Percentiles rank a stretch among this genome's conserved stretches.
phyloP scores from a whole-genome alignment of 2,888 invertebrate species.

The Cacoxenus indagator region DNA sequence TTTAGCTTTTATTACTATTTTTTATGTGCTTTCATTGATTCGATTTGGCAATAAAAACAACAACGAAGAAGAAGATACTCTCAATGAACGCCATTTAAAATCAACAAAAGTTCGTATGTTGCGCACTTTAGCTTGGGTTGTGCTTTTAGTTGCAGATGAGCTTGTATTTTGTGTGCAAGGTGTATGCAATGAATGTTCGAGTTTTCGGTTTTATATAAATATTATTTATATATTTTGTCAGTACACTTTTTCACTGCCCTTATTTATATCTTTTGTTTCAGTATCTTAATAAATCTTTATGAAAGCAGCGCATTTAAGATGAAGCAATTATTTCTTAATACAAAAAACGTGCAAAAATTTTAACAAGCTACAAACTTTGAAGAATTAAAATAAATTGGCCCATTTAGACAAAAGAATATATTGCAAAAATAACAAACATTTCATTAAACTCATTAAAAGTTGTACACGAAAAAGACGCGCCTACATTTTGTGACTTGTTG shows the following conservation, averaged over 20 bases:
- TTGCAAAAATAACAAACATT: too few relatives aligned
- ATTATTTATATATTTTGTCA: not conserved
- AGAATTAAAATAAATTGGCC: too few relatives aligned
- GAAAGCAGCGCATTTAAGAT: not conserved
- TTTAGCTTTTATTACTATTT: not conserved
- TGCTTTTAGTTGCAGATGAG: not conserved
- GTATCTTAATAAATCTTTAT: not conserved
- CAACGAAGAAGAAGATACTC: not conserved
- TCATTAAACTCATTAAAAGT: conserved; percentile 7
- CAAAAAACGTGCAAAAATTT: not conserved
- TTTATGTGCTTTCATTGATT: not conserved
- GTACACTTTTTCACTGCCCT: not conserved
- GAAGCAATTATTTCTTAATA: not conserved
- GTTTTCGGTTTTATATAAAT: not conserved
- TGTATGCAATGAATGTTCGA: not conserved
- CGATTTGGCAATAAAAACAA: conserved; percentile 3
- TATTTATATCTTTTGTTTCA: not conserved
- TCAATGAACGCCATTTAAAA: not conserved
- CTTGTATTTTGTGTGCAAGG: not conserved
- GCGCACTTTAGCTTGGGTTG: not conserved
- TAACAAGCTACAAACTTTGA: too few relatives aligned
- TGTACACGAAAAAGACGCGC: not conserved
- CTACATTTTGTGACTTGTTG: conserved; percentile 2
- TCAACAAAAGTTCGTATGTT: not conserved
- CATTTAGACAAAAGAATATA: too few relatives aligned